Evolutionary conservation across 2,797 vertebrate genomes (phyloP).

Genomic region (Sebastes cheni): DNA sequence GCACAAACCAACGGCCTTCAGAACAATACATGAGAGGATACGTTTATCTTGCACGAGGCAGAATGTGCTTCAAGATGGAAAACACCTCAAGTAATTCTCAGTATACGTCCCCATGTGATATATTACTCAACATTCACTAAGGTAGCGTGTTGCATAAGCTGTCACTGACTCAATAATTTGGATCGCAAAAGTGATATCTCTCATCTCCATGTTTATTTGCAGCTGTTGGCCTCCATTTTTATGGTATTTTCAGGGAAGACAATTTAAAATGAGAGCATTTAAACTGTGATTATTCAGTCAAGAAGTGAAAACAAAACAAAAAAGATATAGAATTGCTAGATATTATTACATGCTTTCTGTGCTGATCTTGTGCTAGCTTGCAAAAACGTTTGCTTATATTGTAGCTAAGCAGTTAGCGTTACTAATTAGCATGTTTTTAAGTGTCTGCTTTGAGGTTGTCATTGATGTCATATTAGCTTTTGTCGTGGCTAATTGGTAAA

Average conservation of each 20-base stretch:
- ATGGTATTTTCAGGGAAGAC: not conserved
- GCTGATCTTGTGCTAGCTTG: not conserved
- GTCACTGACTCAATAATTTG: not conserved
- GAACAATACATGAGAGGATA: slow-evolving; percentile 3
- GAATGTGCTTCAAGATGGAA: not conserved
- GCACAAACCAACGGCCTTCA: not conserved
- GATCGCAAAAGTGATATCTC: not conserved
- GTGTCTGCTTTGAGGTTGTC: not conserved
- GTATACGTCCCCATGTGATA: not conserved
- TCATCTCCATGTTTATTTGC: not conserved
- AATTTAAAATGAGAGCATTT: not conserved
- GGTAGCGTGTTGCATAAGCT: slow-evolving; percentile 23
- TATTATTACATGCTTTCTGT: not conserved
- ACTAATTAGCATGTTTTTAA: too few species aligned
- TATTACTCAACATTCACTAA: slow-evolving; percentile 21
- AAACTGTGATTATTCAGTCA: not conserved
- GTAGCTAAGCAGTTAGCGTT: not conserved
- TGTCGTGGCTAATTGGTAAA: not conserved
- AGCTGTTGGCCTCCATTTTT: not conserved
- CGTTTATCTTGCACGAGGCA: not conserved
- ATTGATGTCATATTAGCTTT: not conserved
- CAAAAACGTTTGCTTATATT: not conserved
- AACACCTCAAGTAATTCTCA: not conserved
- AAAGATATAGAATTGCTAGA: not conserved
- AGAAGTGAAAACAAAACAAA: not conserved